Conservation (phyloP, 2,888 invertebrate species). For the Agrochola litura region DNA sequence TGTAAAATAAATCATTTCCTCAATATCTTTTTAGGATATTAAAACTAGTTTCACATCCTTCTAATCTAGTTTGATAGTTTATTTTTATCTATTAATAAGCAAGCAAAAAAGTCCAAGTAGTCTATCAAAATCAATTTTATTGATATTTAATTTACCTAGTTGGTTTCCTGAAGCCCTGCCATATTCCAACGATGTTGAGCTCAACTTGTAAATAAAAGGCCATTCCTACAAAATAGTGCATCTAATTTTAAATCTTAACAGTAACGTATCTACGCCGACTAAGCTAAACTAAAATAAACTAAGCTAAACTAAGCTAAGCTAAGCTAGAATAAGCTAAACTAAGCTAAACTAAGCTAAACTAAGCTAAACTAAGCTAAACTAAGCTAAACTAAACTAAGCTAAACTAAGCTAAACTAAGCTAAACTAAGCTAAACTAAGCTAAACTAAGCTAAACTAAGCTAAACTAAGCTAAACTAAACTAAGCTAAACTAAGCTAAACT, state of each 20-base stretch:
- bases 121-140: not conserved
- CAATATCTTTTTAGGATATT: not conserved
- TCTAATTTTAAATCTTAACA: not conserved
- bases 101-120: not conserved
- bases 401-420: too few relatives aligned
- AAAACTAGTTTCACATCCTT: not conserved
- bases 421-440: too few relatives aligned
- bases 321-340: too few relatives aligned
- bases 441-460: too few relatives aligned
- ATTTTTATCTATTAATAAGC: not conserved
- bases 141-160: not conserved
- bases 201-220: not conserved
- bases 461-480: too few relatives aligned
- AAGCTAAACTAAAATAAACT: conserved; percentile 23
- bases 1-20: not conserved
- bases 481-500: too few relatives aligned
- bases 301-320: too few relatives aligned
- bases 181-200: not conserved
- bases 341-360: too few relatives aligned
- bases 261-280: not conserved
- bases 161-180: not conserved
- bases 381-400: too few relatives aligned
- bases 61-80: not conserved
- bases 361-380: too few relatives aligned
- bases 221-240: not conserved